These are phyloP conservation scores for Crocidura indochinensis DNA, from an alignment of 2,797 vertebrate species.

Conservation along the genomic window DNA sequence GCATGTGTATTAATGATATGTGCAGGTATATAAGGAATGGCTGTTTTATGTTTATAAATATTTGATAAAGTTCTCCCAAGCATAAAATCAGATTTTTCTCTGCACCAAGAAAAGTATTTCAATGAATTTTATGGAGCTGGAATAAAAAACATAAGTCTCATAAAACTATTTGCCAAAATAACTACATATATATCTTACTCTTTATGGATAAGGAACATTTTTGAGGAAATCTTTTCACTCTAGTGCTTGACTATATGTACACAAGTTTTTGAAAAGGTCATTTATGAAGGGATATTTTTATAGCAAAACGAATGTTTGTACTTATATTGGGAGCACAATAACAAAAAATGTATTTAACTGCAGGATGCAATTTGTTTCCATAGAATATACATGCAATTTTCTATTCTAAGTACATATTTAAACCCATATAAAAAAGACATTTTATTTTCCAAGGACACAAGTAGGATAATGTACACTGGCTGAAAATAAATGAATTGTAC, in stretches of 20 bases:
- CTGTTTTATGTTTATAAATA: slow-evolving; percentile 82
- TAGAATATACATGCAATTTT: slow-evolving; percentile 69
- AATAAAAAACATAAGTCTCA: slow-evolving; percentile 60
- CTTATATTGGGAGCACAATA: slow-evolving; percentile 32
- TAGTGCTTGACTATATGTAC: not conserved
- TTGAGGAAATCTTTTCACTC: slow-evolving; percentile 42
- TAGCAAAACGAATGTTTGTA: slow-evolving; percentile 72
- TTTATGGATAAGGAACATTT: slow-evolving; percentile 66
- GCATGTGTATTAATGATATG: slow-evolving; percentile 50
- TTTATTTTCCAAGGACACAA: slow-evolving; percentile 75
- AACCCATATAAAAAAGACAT: slow-evolving; percentile 56
- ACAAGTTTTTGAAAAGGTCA: slow-evolving; percentile 34
- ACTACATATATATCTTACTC: slow-evolving; percentile 34
- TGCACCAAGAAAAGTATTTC: slow-evolving; percentile 64
- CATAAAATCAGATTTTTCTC: slow-evolving; percentile 78
- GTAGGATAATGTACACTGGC: slow-evolving; percentile 53
- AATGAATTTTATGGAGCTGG: slow-evolving; percentile 13
- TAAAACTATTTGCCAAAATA: slow-evolving; percentile 69
- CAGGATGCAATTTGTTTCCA: slow-evolving; percentile 66
- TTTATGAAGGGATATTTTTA: slow-evolving; percentile 65
- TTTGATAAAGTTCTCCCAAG: slow-evolving; percentile 77
- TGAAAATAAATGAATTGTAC: slow-evolving; percentile 41
- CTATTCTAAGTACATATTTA: slow-evolving; percentile 68
- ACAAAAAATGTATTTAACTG: slow-evolving; percentile 74
- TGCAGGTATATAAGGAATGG: slow-evolving; percentile 12